phyloP scores from a whole-genome alignment of 2,113 vertebrate species.

The Ramphastos sulfuratus region DNA sequence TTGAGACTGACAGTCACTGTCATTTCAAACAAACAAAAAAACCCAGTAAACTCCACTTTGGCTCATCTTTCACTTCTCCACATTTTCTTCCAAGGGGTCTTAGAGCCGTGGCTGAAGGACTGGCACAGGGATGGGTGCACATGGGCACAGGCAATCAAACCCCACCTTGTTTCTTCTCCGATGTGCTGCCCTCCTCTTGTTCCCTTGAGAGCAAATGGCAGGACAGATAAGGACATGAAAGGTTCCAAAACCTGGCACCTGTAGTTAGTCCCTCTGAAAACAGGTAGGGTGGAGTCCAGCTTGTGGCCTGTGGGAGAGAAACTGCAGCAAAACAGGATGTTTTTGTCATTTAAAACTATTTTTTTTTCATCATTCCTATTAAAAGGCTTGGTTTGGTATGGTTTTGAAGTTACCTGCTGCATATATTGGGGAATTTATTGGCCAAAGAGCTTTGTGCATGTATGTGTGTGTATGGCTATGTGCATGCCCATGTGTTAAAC shows the following conservation, averaged over 20 bases:
- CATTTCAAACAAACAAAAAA: neutral
- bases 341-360: conserved; percentile 19
- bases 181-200: neutral
- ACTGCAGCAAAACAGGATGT: conserved; percentile 61
- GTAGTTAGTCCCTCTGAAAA: conserved; percentile 27
- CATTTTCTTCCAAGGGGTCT: neutral
- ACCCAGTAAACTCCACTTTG: neutral
- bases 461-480: neutral
- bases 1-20: neutral
- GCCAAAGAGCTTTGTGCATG: neutral
- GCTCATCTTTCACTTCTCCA: neutral
- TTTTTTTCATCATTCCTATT: conserved; percentile 29
- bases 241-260: neutral
- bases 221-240: conserved; percentile 9
- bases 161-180: neutral
- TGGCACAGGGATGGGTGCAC: neutral
- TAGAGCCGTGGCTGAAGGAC: neutral
- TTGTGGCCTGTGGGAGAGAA: neutral
- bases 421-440: neutral
- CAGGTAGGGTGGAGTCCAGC: conserved; percentile 25
- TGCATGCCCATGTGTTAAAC: fast-evolving
- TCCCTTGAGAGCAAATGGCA: neutral
- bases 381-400: neutral
- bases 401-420: neutral
- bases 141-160: neutral